Base-by-base conservation (phyloP, 2,113 vertebrate genomes). In the Gambusia affinis region DNA sequence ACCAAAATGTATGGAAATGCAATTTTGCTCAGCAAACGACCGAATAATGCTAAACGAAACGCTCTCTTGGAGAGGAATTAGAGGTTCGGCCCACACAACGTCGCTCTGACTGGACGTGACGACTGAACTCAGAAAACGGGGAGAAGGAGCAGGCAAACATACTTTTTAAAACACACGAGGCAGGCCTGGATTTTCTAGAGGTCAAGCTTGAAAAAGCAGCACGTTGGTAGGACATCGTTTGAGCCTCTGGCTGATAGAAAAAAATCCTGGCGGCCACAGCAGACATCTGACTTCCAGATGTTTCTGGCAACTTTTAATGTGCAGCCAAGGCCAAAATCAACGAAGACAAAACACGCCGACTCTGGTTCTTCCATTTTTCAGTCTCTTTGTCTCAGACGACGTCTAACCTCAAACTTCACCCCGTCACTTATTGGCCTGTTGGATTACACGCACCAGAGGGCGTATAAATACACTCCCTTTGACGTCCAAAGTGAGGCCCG, bases 251-350 rank as follows among this genome's bases (percentile, higher is more conserved):
- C 66, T 79, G 82, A 74, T 78, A 67, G 70, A 61, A 63, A 30
- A 68, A 44, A 44, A 31, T 73, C 60, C 81, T 72, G 78, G 75
- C 67, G 60, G 64, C 29, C 1, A 27, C 33, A 54, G 54, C 67
- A 67, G 68, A 88, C 92, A 93, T 92, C 87, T 93, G 92, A 92
- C 73, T 85, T 70, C 88, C 93, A 94, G 92, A 93, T 93, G 92
- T 92, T 84, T 77, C 63, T 39, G 75, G 75, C 33, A 8, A 31
- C 35, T 73, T 87, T 70, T 81, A 14, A 85, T 77, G 83, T 80
- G 71, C 68, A 75, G 83, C 85, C 92, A 85, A 77, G 63, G 47
- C 68, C 67, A 74, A 66, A 64, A 68, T 74, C 78, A 76, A 64
- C 75, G 69, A 51, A 64, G 70, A 66, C 73, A 79, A 75, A 47